Evolutionary conservation across 2,888 invertebrate genomes (phyloP).

Genomic region (Lepidonotus clava): DNA sequence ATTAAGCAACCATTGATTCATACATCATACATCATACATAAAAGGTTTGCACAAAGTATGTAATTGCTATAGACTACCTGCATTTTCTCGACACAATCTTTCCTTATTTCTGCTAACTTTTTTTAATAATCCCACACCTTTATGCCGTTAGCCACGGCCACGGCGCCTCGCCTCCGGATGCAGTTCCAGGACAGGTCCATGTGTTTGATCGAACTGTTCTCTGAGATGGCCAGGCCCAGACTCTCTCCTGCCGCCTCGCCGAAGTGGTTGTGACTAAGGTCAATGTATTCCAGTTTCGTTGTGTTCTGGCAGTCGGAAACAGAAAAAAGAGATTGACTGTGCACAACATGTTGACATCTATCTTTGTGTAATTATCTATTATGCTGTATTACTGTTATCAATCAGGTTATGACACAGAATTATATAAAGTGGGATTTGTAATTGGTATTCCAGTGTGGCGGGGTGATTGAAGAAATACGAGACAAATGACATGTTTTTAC

Average conservation of each 20-base stretch:
- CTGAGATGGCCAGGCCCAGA: constrained; percentile 79
- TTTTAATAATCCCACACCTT: constrained; percentile 70
- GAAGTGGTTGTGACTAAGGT: constrained; percentile 79
- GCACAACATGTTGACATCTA: too few relatives aligned
- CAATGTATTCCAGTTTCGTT: constrained; percentile 75
- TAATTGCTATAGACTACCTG: too few relatives aligned
- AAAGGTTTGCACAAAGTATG: too few relatives aligned
- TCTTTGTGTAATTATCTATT: too few relatives aligned
- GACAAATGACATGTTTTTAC: too few relatives aligned
- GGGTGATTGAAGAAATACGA: too few relatives aligned
- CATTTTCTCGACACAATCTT: too few relatives aligned
- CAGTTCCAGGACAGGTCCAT: constrained; percentile 80
- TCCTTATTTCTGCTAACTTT: neutral
- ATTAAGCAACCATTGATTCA: too few relatives aligned
- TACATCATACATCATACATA: too few relatives aligned
- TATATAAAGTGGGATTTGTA: neutral
- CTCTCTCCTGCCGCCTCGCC: constrained; percentile 75
- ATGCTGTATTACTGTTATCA: too few relatives aligned
- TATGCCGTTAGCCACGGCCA: constrained; percentile 76
- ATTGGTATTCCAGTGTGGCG: neutral
- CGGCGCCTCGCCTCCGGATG: constrained; percentile 77
- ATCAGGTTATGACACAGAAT: too few relatives aligned
- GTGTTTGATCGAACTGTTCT: constrained; percentile 77
- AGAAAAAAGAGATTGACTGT: neutral
- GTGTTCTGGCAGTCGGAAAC: constrained; percentile 68